Percentiles rank a stretch among this genome's conserved stretches.
These are phyloP conservation scores for Crossocerus cetratus DNA, from an alignment of 2,888 invertebrate genomes.

Conservation along the genomic window DNA sequence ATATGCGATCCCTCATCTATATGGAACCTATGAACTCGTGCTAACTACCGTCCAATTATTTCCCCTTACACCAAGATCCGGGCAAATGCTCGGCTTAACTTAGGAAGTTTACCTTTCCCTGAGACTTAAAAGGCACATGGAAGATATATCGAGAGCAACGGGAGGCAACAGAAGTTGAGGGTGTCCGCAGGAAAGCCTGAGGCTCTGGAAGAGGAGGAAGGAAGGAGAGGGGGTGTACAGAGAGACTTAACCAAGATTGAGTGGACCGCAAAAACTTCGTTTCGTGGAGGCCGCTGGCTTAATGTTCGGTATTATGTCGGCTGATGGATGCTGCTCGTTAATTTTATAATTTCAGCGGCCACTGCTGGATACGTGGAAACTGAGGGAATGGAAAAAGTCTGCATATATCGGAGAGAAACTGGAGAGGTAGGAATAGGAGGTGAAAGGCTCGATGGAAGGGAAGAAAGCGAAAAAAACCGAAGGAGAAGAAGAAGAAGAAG, in stretches of 20 bases:
- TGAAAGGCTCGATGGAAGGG: neutral
- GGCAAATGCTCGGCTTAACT: no score
- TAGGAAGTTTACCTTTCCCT: no score
- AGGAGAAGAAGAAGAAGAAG: conserved; percentile 4
- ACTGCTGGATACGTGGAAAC: conserved; percentile 26
- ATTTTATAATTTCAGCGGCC: conserved; percentile 67
- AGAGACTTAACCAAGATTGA: conserved; percentile 65
- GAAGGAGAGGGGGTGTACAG: neutral
- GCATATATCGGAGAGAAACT: neutral
- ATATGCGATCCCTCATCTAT: no score
- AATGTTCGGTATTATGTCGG: conserved; percentile 62
- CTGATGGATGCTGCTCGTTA: conserved; percentile 70
- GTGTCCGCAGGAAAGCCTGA: no score
- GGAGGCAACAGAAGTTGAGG: no score
- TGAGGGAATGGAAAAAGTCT: conserved; percentile 18
- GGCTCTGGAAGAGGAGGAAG: neutral
- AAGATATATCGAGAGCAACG: no score
- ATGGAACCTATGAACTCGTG: no score
- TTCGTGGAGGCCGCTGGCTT: conserved; percentile 49
- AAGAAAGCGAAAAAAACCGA: neutral
- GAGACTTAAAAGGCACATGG: no score
- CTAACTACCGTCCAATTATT: no score
- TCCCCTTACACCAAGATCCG: no score
- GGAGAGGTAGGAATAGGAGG: neutral
- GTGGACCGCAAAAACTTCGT: conserved; percentile 58